Base-by-base conservation (phyloP, 2,888 invertebrate species). In the Epinotia bilunana region DNA sequence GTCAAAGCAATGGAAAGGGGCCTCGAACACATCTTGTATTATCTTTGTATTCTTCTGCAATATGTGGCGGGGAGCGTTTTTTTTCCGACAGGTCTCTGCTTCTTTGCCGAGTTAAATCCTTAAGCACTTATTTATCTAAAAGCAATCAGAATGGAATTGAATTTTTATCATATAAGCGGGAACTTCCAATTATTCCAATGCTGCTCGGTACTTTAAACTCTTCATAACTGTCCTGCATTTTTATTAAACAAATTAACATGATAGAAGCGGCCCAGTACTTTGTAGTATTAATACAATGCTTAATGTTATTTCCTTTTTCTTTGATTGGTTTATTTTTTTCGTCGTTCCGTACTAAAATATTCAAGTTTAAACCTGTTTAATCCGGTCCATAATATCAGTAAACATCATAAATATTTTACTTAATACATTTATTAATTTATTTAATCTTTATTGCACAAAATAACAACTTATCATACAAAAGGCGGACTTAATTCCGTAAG, bases 1-100 rank as follows among this genome's bases (percentile, higher is more conserved):
- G 83, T 84, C 83, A 79, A 84, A 84, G 81, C 83, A 79, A 77
- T 76, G 84, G 84, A 80, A 83, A 85, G 64, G 83, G 87, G 83
- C 83, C 83, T 64, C 67, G 75, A 63, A 46, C 55, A 18, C 23
- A 61, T 55, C 61, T 33, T 60, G 43, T 55, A 57, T 20, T 60
- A 60, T 55, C 61, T 61, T 61, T 58, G 46, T 46, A 33, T 55
- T 55, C 57, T 46, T 57, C 69, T 53, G 64, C 65, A 55, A 61
- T 64, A 61, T 46, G 18, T 65, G 33, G 33, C 60, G 58, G 69
- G 73, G 60, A 74, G 74, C 63, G 63, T 60, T 57, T 70, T 74
- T 73, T 68, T 58, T 53, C 46, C 58, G 28, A 74, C 63, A 16
- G 18, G 58, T 74, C 64, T 73, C 58, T 70, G 64, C 49, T 70